Percentiles rank a stretch among this genome's conserved stretches.
phyloP scores from a whole-genome alignment of 2,888 invertebrate genomes.

The Sympetrum striolatum region DNA sequence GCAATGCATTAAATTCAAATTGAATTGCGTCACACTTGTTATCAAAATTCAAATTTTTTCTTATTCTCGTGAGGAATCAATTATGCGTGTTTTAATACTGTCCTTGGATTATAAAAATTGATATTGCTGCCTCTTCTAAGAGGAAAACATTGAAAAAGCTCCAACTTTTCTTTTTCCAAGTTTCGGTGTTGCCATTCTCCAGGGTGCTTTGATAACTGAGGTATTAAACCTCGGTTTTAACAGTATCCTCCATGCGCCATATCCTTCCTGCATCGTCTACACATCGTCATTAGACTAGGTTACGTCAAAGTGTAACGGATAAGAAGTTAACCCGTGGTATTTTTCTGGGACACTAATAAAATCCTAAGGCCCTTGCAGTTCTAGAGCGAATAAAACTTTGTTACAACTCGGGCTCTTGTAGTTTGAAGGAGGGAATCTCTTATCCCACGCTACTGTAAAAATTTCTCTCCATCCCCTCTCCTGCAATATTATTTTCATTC shows the following conservation, averaged over 20 bases:
- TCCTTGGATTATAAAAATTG: no score
- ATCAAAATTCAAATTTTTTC: no score
- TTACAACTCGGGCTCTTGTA: conserved; percentile 33
- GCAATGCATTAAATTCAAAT: no score
- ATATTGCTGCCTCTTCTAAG: no score
- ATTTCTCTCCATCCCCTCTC: not conserved
- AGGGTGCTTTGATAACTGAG: no score
- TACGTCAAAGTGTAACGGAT: conserved; percentile 4
- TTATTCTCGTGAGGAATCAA: no score
- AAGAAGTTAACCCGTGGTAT: conserved; percentile 28
- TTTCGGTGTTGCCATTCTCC: no score
- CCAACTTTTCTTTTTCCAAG: no score
- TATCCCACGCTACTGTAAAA: not conserved
- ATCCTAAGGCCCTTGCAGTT: conserved; percentile 15
- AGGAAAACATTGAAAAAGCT: no score
- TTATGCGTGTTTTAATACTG: no score
- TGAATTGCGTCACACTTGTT: no score
- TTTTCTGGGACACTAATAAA: conserved; percentile 41
- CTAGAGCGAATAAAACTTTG: conserved; percentile 30
- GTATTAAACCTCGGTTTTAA: no score
- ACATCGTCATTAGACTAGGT: conserved; percentile 8
- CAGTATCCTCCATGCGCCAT: not conserved
- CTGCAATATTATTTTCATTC: not conserved
- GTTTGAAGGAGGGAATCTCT: not conserved
- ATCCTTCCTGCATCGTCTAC: not conserved